Base-by-base conservation (phyloP, 2,888 invertebrate genomes). In the Rotaria magnacalcarata region DNA sequence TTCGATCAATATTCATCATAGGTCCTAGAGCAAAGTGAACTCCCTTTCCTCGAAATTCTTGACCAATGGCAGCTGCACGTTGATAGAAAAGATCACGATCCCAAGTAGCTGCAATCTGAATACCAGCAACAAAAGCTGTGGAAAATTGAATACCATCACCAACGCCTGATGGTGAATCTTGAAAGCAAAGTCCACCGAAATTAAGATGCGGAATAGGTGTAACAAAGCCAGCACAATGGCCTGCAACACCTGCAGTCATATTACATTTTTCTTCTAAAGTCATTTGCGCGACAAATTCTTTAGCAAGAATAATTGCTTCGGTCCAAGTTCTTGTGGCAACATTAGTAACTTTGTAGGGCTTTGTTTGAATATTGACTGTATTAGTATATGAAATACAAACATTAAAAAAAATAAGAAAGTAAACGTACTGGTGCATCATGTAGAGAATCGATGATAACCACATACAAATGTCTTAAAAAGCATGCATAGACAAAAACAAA, bases 61-160 rank as follows among this genome's bases (percentile, higher is more conserved):
- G 21, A 14, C 58, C 58, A n/a, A 58, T 58, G 7, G 58, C 58
- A 8, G n/a, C 58, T 8, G 58, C 58, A 58, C 58, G 58, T 58
- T n/a, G 58, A 58, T 58, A 58, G n/a, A 58, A 58, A 6, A 58
- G n/a, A 58, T 58, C 58, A n/a, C 58, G 58, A 58, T 58, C 58
- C 58, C 58, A 58, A 14, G 50, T 52, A 3, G 50, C 50, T 3
- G 50, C 50, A 14, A 58, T 58, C 7, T 58, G 58, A 58, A 58
- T 58, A n/a, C 58, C 58, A 58, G 7, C n/a, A n/a, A 24, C 3
- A 58, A 58, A 58, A 14, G 58, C 58, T 1, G 58, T 58, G 10
- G 58, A 58, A 58, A n/a, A 58, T 58, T n/a, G n/a, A 58, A 58
- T n/a, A 58, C 58, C 58, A 58, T 58, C 58, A 58, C 58, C 58